Evolutionary conservation across 2,797 vertebrate genomes (phyloP).

Genomic region (Acanthopagrus latus): DNA sequence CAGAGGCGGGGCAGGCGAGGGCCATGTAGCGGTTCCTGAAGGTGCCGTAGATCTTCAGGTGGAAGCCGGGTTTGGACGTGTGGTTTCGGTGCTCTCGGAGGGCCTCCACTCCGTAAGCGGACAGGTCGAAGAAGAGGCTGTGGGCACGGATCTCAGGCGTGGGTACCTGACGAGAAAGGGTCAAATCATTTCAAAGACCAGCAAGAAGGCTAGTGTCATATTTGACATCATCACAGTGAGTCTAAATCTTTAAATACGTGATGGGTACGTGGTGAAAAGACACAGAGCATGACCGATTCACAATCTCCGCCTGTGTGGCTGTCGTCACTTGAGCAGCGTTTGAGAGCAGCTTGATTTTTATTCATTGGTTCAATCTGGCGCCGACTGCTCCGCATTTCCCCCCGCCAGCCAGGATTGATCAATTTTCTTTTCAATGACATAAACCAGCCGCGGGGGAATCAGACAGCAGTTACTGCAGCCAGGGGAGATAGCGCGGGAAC

Average conservation of each 20-base stretch:
- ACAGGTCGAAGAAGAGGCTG: slow-evolving; percentile 88
- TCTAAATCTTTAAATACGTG: neutral
- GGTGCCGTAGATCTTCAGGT: slow-evolving; percentile 89
- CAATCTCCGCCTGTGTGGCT: slow-evolving; percentile 2
- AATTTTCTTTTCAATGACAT: slow-evolving; percentile 60
- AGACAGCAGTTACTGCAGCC: slow-evolving; percentile 53
- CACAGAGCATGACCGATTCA: slow-evolving; percentile 3
- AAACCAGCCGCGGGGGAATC: slow-evolving; percentile 56
- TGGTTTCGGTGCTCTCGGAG: slow-evolving; percentile 78
- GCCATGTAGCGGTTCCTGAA: slow-evolving; percentile 89
- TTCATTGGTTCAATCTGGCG: slow-evolving; percentile 39
- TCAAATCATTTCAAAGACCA: slow-evolving; percentile 1
- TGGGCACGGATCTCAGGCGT: slow-evolving; percentile 89
- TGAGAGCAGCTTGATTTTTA: slow-evolving; percentile 44
- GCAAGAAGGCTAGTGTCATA: slow-evolving; percentile 17
- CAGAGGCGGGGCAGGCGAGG: slow-evolving; percentile 82
- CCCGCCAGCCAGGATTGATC: slow-evolving; percentile 57
- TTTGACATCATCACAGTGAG: slow-evolving; percentile 7
- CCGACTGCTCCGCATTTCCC: slow-evolving; percentile 29
- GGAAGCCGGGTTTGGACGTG: slow-evolving; percentile 82
- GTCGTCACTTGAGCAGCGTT: slow-evolving; percentile 29
- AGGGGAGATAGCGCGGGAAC: slow-evolving; percentile 22
- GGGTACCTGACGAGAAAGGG: slow-evolving; percentile 79
- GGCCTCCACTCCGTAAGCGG: slow-evolving; percentile 86
- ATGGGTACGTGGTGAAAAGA: slow-evolving; percentile 11